phyloP scores from a whole-genome alignment of 2,888 invertebrate genomes.

The Dasypogon diadema region DNA sequence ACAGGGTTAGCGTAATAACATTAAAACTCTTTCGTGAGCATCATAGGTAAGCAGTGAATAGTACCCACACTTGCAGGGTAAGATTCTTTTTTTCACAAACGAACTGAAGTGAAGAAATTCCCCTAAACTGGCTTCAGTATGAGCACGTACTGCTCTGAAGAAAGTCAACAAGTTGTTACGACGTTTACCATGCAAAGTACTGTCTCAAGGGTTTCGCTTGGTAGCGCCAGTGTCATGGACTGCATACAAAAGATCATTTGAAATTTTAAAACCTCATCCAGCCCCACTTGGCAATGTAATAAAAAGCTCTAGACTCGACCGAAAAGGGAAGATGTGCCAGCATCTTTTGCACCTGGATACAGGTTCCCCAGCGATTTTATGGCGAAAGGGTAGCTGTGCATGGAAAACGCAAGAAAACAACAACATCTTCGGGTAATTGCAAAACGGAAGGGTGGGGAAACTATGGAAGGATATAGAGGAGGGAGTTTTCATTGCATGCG shows the following conservation, averaged over 20 bases:
- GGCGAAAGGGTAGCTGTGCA: no score
- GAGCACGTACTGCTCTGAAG: slow-evolving; percentile 4
- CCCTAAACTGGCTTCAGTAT: not conserved
- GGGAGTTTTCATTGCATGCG: slow-evolving; percentile 20
- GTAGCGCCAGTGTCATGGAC: not conserved
- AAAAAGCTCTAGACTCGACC: slow-evolving; percentile 8
- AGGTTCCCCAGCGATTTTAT: no score
- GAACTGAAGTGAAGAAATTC: slow-evolving; percentile 12
- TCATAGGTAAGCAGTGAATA: slow-evolving; percentile 12
- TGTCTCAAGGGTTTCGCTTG: slow-evolving; percentile 10
- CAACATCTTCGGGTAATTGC: slow-evolving; percentile 39
- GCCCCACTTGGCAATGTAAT: not conserved
- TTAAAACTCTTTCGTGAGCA: slow-evolving; percentile 34
- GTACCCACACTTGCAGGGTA: not conserved
- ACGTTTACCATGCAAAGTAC: slow-evolving; percentile 32
- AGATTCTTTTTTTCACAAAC: not conserved
- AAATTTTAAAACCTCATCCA: slow-evolving; percentile 1
- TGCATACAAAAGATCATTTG: slow-evolving; percentile 37
- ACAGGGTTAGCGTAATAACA: not conserved
- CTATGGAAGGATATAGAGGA: not conserved
- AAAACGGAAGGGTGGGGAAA: slow-evolving; percentile 1
- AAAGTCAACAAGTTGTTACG: slow-evolving; percentile 41
- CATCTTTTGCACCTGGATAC: slow-evolving; percentile 19
- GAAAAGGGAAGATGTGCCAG: not conserved
- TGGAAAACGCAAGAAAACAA: slow-evolving; percentile 14